These are phyloP conservation scores for Distichodus sexfasciatus DNA, from an alignment of 2,797 vertebrate genomes.

Conservation along the genomic window DNA sequence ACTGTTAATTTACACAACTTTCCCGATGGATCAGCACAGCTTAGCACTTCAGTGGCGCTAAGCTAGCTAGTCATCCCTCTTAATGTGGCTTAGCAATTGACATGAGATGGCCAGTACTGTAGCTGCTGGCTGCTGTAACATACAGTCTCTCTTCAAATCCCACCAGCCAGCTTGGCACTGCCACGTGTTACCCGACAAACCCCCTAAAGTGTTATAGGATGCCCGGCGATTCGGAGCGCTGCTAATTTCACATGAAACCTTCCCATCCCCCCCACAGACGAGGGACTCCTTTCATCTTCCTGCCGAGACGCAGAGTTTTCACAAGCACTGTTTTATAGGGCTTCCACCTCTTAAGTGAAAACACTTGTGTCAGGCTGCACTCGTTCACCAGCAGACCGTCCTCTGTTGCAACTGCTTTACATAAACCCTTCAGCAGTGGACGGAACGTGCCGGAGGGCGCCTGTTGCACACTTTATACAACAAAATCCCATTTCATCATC, in stretches of 20 bases:
- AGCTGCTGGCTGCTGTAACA: neutral
- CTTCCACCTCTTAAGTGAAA: conserved; percentile 47
- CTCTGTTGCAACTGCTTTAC: conserved; percentile 38
- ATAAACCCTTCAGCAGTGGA: conserved; percentile 55
- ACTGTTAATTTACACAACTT: conserved; percentile 9
- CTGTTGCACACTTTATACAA: conserved; percentile 59
- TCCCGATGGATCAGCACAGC: neutral
- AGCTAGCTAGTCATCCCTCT: conserved; percentile 25
- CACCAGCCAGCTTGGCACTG: conserved; percentile 12
- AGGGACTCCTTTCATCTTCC: conserved; percentile 40
- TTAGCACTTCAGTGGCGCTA: conserved; percentile 9
- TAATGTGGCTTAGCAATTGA: conserved; percentile 21
- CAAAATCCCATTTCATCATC: conserved; percentile 60
- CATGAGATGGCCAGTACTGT: neutral
- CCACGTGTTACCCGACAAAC: conserved; percentile 33
- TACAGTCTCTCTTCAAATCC: neutral
- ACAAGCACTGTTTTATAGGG: conserved; percentile 23
- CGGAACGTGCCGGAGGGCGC: conserved; percentile 61
- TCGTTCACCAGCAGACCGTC: conserved; percentile 24
- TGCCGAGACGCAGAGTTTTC: conserved; percentile 32
- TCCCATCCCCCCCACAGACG: neutral
- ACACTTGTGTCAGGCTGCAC: conserved; percentile 24
- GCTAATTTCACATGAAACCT: conserved; percentile 35
- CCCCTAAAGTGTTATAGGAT: conserved; percentile 21
- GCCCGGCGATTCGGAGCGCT: conserved; percentile 14